phyloP scores from a whole-genome alignment of 2,113 vertebrate species.

The Leptosomus discolor region DNA sequence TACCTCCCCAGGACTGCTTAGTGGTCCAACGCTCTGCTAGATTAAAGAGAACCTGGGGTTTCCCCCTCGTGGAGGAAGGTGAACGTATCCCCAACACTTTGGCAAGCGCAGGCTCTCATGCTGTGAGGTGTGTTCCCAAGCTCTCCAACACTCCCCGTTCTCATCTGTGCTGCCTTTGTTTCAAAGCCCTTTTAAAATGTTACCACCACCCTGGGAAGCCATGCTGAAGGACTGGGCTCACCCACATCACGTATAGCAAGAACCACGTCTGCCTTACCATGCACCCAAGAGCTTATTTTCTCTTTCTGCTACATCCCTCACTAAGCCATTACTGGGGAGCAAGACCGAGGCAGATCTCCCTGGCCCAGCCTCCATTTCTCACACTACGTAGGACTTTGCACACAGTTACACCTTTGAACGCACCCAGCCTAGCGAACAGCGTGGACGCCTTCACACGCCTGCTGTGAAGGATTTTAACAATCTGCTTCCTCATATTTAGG shows the following conservation, averaged over 20 bases:
- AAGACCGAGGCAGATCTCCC: background rate
- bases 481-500: background rate
- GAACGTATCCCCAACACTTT: background rate
- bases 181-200: background rate
- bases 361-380: background rate
- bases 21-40: background rate
- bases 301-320: background rate
- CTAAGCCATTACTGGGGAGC: background rate
- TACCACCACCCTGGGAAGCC: background rate
- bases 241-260: fast-evolving
- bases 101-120: background rate
- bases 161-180: background rate
- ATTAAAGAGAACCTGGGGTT: background rate
- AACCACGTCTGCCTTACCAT: background rate
- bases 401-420: background rate
- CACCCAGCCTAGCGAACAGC: background rate
- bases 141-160: background rate
- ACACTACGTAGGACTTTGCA: background rate
- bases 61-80: background rate
- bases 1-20: background rate
- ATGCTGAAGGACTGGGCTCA: background rate
- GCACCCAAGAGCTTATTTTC: background rate
- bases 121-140: background rate
- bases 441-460: background rate
- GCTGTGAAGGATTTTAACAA: background rate